Evolutionary conservation across 2,888 invertebrate genomes (phyloP).

Genomic region (Molorchus minor): DNA sequence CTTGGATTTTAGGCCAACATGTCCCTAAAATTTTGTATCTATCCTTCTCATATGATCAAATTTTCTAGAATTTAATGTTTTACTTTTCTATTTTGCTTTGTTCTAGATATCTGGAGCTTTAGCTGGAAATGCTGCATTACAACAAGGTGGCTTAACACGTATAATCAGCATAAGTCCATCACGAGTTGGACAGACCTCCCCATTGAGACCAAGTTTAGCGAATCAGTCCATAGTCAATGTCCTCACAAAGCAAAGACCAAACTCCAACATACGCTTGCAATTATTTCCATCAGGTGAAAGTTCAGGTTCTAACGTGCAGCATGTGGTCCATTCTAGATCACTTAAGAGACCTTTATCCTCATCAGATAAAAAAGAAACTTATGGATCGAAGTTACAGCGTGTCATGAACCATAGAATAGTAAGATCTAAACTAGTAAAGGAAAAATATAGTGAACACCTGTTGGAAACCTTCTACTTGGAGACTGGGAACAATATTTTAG

Average conservation of each 20-base stretch:
- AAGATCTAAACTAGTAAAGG: slow-evolving; percentile 74
- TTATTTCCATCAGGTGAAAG: slow-evolving; percentile 52
- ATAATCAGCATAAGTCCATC: slow-evolving; percentile 65
- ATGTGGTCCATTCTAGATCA: slow-evolving; percentile 44
- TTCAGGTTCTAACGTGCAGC: slow-evolving; percentile 38
- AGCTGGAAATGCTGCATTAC: slow-evolving; percentile 50
- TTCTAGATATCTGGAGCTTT: slow-evolving; percentile 48
- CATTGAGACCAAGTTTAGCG: slow-evolving; percentile 60
- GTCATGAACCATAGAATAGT: slow-evolving; percentile 77
- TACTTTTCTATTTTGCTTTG: too few relatives aligned
- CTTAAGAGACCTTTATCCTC: slow-evolving; percentile 64
- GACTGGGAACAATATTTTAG: slow-evolving; percentile 88
- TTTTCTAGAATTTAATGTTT: too few relatives aligned
- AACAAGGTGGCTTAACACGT: slow-evolving; percentile 64
- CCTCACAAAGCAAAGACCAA: slow-evolving; percentile 54
- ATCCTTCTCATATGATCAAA: too few relatives aligned
- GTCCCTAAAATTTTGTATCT: too few relatives aligned
- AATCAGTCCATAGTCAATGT: slow-evolving; percentile 62
- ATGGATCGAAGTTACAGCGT: slow-evolving; percentile 70
- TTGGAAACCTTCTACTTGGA: slow-evolving; percentile 89
- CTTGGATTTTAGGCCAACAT: too few relatives aligned
- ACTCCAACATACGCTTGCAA: slow-evolving; percentile 57
- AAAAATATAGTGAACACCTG: slow-evolving; percentile 80
- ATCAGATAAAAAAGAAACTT: slow-evolving; percentile 63
- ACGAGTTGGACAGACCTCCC: slow-evolving; percentile 53